These are phyloP conservation scores for Pasiphila rectangulata DNA, from an alignment of 2,888 invertebrate genomes.

Conservation along the genomic window DNA sequence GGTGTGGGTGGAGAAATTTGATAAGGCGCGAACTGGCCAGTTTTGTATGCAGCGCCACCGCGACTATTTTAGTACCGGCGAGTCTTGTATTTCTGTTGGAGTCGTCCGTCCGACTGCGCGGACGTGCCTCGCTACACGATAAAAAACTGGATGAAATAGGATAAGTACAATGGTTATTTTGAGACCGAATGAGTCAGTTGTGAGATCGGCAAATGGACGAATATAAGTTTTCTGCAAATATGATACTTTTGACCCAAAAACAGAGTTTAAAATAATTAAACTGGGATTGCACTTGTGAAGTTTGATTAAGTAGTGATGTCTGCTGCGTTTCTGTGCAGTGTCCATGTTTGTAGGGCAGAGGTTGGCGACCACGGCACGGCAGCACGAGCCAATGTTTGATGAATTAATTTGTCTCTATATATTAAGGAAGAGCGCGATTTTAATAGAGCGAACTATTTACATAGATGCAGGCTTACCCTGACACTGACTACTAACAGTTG, in stretches of 20 bases:
- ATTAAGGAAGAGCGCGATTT: too few relatives aligned
- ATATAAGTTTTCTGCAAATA: constrained; percentile 6
- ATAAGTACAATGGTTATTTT: constrained; percentile 23
- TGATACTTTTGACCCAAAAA: constrained; percentile 26
- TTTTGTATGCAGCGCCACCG: constrained; percentile 73
- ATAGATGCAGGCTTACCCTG: too few relatives aligned
- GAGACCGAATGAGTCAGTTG: constrained; percentile 17
- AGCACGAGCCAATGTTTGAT: not conserved
- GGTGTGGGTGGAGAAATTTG: constrained; percentile 77
- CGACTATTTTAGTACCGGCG: constrained; percentile 69
- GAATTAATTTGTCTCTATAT: too few relatives aligned
- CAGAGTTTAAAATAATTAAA: constrained; percentile 3
- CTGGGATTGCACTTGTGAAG: not conserved
- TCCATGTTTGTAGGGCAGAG: constrained; percentile 4
- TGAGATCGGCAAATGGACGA: not conserved
- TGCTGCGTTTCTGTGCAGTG: constrained; percentile 1
- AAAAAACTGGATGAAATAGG: constrained; percentile 20
- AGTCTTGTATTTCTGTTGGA: constrained; percentile 51
- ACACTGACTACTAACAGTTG: too few relatives aligned
- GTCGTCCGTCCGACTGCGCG: constrained; percentile 35
- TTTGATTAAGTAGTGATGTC: constrained; percentile 1
- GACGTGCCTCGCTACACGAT: constrained; percentile 20
- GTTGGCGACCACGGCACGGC: too few relatives aligned
- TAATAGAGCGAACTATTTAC: too few relatives aligned
- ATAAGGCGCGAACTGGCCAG: constrained; percentile 72